Evolutionary conservation across 2,113 vertebrate species (phyloP).

Genomic region (Ceratotherium simum): DNA sequence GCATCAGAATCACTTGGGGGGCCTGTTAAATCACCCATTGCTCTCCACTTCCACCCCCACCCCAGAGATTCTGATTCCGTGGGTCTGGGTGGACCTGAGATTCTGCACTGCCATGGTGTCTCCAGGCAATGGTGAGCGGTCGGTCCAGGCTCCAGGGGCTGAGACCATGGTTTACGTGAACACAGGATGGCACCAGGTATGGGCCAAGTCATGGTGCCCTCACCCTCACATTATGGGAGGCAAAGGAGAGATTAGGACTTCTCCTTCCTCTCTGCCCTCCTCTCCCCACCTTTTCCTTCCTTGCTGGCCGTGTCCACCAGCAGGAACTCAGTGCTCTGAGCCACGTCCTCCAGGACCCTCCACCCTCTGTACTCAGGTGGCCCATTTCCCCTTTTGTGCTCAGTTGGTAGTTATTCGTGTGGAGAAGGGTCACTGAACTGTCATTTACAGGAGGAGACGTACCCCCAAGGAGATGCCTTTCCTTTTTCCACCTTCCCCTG

Average conservation of each 20-base stretch:
- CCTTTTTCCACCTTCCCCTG: neutral
- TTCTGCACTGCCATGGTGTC: accelerated
- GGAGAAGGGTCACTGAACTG: accelerated
- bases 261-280: neutral
- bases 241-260: neutral
- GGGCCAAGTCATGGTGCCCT: neutral
- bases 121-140: neutral
- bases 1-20: accelerated
- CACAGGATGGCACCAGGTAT: accelerated
- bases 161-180: neutral
- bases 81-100: neutral
- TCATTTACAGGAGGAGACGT: neutral
- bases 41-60: accelerated
- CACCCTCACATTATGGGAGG: accelerated
- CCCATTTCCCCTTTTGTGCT: accelerated
- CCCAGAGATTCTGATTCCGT: neutral
- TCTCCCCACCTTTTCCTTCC: too few species aligned
- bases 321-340: neutral
- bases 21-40: accelerated
- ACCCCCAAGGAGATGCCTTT: accelerated
- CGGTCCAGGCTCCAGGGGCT: neutral
- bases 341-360: accelerated
- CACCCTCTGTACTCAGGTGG: neutral
- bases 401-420: accelerated
- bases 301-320: accelerated